Evolutionary conservation across 2,888 invertebrate genomes (phyloP), one percentile per base, ranked within the genome.

Genomic region (Dermolepida albohirtum): DNA sequence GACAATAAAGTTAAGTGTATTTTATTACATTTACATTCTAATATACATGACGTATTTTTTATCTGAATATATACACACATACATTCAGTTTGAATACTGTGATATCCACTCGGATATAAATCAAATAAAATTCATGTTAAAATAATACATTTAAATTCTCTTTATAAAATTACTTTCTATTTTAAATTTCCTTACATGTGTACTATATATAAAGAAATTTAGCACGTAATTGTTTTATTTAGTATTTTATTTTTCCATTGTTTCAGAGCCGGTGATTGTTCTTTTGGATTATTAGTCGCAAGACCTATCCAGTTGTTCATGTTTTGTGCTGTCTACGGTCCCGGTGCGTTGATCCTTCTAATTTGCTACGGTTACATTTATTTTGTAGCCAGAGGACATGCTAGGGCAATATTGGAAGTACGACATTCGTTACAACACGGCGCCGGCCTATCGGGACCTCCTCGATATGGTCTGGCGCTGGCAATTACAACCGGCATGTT

Each of bases 361-460:
- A 83, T 86, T 49, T 89, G 89, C 78, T 89, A 89, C 80, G 85
- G 86, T 73, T 88, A 89, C 81, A 87, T 89, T 70, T 89, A 88
- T 78, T 82, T 87, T 68, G 86, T 89, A 34, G 89, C 89, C 10
- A 81, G 89, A 67, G 87, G 87, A 67, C 89, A 89, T 74, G 89
- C 89, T 11, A 81, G 87, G 51, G 89, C 89, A 43, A 89, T 89
- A 73, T 87, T 87, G 72, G 88, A 87, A 43, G 87, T 87, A 16
- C 86, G 89, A 74, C 83, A 87, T 64, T 87, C 87, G 16, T 81
- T 88, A 67, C 80, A 85, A 63, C 84, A 85, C 74, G 73, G 79
- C 41, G 66, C 65, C 69, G 52, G 73, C 71, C 59, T 67, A 43
- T 55, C 73, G 5, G 79, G 83, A 44, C 78, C 84, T 39, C 86